phyloP scores from a whole-genome alignment of 2,113 vertebrate genomes.

The Amphilophus citrinellus region DNA sequence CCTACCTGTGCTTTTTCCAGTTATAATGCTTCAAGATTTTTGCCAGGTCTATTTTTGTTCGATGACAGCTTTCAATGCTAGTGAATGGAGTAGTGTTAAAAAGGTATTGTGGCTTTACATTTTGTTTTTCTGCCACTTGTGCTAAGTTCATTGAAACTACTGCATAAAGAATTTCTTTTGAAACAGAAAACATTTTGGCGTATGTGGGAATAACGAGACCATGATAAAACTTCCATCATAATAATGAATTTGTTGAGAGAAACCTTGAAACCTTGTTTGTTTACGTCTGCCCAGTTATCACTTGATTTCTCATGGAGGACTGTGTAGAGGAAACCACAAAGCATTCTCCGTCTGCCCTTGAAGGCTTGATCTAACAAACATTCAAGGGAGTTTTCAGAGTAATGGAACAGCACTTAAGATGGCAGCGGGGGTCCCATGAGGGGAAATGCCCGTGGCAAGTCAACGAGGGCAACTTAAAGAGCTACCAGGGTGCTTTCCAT shows the following conservation, averaged over 20 bases:
- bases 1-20: background rate
- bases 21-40: background rate
- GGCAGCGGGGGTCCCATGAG: constrained; percentile 33
- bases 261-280: constrained; percentile 13
- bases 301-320: constrained; percentile 1
- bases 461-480: constrained; percentile 43
- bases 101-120: background rate
- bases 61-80: background rate
- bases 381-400: constrained; percentile 42
- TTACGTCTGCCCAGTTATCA: constrained; percentile 6
- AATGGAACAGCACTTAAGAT: constrained; percentile 52
- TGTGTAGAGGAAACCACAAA: constrained; percentile 12
- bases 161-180: background rate
- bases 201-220: background rate
- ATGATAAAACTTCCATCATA: background rate
- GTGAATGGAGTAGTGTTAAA: background rate
- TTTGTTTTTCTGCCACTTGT: background rate
- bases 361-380: constrained; percentile 34
- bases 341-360: constrained; percentile 30
- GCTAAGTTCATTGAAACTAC: background rate
- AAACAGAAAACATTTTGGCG: background rate
- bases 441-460: constrained; percentile 20
- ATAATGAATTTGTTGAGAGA: background rate
- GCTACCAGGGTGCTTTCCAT: constrained; percentile 25
- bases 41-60: constrained; percentile 15